phyloP scores from a whole-genome alignment of 2,113 vertebrate genomes.

The Tragulus kanchil region DNA sequence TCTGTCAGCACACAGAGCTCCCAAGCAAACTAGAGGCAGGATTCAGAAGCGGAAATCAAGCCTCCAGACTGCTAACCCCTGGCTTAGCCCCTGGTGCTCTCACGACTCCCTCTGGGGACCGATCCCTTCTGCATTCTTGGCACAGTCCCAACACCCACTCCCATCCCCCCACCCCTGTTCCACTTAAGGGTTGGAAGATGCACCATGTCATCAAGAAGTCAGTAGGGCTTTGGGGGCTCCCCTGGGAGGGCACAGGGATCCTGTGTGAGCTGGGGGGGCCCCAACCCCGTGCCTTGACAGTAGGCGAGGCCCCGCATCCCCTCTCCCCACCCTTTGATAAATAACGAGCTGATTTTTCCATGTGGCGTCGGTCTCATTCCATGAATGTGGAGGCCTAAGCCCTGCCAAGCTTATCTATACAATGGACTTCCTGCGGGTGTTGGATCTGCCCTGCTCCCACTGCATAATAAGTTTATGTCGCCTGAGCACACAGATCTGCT shows the following conservation, averaged over 20 bases:
- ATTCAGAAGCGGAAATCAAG: neutral
- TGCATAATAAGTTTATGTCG: constrained; percentile 16
- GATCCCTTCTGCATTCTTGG: neutral
- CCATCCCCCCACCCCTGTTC: neutral
- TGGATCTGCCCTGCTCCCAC: constrained; percentile 64
- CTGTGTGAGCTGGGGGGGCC: neutral
- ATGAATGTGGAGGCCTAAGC: constrained; percentile 49
- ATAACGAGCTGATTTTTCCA: constrained; percentile 43
- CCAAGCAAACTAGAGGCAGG: neutral
- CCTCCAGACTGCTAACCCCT: neutral
- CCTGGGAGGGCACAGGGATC: neutral
- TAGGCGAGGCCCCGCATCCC: neutral
- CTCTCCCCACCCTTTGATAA: neutral
- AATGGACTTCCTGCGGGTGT: constrained; percentile 76
- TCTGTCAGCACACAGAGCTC: neutral
- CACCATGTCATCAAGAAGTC: fast-evolving
- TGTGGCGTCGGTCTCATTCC: constrained; percentile 55
- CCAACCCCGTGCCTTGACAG: neutral
- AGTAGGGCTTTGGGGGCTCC: neutral
- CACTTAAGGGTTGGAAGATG: neutral
- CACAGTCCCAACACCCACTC: neutral
- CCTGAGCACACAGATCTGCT: constrained; percentile 51
- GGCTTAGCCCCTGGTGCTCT: neutral
- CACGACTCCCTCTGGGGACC: neutral
- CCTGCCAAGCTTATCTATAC: constrained; percentile 60